phyloP scores from a whole-genome alignment of 2,113 vertebrate genomes.

The Origma solitaria region DNA sequence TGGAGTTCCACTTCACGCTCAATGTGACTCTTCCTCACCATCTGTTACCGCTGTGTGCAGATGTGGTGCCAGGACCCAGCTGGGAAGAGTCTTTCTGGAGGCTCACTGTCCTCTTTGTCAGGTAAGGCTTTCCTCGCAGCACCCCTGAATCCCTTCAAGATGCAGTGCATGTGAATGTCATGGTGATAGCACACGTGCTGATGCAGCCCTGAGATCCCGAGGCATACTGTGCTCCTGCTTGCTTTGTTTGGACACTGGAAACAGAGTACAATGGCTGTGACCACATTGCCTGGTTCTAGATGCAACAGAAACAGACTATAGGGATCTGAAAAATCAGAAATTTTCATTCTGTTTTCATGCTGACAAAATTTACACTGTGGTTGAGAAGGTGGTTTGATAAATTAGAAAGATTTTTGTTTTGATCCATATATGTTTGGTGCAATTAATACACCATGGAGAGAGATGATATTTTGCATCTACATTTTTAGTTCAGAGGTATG shows the following conservation, averaged over 20 bases:
- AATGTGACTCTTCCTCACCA: constrained; percentile 97
- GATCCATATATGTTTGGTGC: background rate
- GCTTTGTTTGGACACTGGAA: background rate
- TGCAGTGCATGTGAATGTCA: background rate
- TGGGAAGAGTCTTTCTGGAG: constrained; percentile 98
- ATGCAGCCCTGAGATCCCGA: background rate
- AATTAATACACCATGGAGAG: background rate
- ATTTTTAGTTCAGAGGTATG: background rate
- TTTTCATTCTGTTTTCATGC: background rate
- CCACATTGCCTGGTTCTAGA: background rate
- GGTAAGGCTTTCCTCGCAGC: constrained; percentile 66
- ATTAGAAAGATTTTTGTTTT: background rate
- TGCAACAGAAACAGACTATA: background rate
- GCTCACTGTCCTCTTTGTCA: constrained; percentile 90
- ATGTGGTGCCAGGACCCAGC: constrained; percentile 93
- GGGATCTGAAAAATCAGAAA: background rate
- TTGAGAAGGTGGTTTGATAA: background rate
- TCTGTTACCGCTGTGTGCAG: constrained; percentile 90
- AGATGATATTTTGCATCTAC: background rate
- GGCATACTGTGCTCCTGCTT: background rate
- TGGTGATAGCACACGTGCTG: background rate
- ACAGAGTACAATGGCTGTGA: background rate
- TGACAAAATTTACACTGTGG: background rate
- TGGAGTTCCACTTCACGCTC: constrained; percentile 90
- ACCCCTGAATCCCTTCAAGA: background rate